Evolutionary conservation across 2,113 vertebrate species (phyloP).

Genomic region (Heliornis fulica): DNA sequence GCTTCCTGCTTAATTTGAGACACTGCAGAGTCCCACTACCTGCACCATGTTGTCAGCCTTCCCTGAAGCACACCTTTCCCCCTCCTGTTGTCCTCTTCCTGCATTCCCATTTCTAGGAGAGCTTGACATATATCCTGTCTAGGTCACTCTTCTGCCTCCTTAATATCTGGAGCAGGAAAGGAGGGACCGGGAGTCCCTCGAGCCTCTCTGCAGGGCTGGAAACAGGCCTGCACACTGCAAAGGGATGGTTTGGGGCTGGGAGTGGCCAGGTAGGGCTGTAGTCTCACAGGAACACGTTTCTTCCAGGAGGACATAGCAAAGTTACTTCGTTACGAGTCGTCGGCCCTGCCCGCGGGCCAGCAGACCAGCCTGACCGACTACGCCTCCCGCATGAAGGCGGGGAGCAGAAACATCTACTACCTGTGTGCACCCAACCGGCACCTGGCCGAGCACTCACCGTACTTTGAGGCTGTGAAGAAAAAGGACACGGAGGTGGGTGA

Average conservation of each 20-base stretch:
- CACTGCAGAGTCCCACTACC: background rate
- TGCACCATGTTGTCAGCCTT: background rate
- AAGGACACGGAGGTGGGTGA: conserved; percentile 90
- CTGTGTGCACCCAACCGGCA: conserved; percentile 91
- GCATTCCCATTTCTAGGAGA: background rate
- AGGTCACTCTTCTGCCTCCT: background rate
- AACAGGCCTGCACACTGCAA: background rate
- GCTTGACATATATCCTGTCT: background rate
- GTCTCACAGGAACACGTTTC: background rate
- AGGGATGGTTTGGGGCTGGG: background rate
- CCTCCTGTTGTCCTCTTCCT: background rate
- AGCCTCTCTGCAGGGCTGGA: background rate
- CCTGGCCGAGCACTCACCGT: conserved; percentile 91
- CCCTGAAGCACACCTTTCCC: background rate
- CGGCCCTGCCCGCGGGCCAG: conserved; percentile 84
- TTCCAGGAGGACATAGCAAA: conserved; percentile 91
- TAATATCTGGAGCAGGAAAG: background rate
- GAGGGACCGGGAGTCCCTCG: background rate
- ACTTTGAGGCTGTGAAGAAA: conserved; percentile 95
- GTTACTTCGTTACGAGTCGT: conserved; percentile 90
- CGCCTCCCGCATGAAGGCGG: conserved; percentile 85
- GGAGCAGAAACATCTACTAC: conserved; percentile 94
- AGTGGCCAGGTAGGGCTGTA: background rate
- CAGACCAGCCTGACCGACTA: conserved; percentile 89
- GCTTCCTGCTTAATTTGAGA: background rate